Evolutionary conservation across 2,888 invertebrate genomes (phyloP).

Genomic region (Campaea margaritaria): DNA sequence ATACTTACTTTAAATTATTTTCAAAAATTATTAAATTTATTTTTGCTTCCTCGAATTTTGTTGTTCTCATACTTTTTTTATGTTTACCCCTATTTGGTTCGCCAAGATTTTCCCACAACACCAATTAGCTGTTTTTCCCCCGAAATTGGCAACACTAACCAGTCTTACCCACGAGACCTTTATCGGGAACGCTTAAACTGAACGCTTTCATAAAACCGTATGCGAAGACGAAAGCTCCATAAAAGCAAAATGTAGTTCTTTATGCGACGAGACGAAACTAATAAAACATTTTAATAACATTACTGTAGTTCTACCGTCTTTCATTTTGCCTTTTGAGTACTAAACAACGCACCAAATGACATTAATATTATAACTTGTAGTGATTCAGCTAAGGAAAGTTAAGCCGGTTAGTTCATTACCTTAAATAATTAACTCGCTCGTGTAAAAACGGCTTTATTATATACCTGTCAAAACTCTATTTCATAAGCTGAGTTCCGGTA

Average conservation of each 20-base stretch:
- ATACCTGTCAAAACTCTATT: too few relatives aligned
- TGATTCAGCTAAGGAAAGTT: too few relatives aligned
- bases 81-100: too few relatives aligned
- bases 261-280: conserved; percentile 35
- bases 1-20: too few relatives aligned
- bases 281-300: conserved; percentile 22
- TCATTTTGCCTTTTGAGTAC: conserved; percentile 6
- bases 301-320: conserved; percentile 7
- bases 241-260: conserved; percentile 42
- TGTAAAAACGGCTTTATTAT: too few relatives aligned
- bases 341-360: conserved; percentile 2
- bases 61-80: too few relatives aligned
- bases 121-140: conserved; percentile 2
- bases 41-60: too few relatives aligned
- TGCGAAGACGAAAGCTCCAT: conserved; percentile 44
- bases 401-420: too few relatives aligned
- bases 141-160: conserved; percentile 37
- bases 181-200: conserved; percentile 55
- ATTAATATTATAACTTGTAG: background rate
- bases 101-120: background rate
- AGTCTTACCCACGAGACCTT: conserved; percentile 55
- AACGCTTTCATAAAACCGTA: conserved; percentile 58
- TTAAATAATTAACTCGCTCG: too few relatives aligned
- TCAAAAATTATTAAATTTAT: too few relatives aligned
- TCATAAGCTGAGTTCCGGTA: too few relatives aligned